Evolutionary conservation across 1,140 invertebrate species (phyloP), one percentile per base, ranked within the genome.

Genomic region (Brachionus plicatilis): DNA sequence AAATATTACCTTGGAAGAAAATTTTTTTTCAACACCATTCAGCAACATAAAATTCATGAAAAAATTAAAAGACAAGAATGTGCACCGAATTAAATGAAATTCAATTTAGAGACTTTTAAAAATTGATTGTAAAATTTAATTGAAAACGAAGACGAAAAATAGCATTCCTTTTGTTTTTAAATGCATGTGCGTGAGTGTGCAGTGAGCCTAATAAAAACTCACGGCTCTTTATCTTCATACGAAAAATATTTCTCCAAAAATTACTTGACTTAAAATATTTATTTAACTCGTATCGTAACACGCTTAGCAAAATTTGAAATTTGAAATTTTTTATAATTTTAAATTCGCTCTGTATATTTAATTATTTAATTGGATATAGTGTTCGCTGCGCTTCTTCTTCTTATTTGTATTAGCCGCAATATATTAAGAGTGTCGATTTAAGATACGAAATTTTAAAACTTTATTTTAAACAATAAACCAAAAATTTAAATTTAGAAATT

Each of bases 381-480:
- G 33, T 72, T 72, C 68, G 68, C 68, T 72, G 68, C 68, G 29
- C 68, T 72, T 72, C 68, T 72, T 43, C 37, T 72, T 43, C 68
- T 20, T 72, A 43, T 72, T 41, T 37, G 33, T 20, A 41, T 72
- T 43, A 72, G 37, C 29, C 33, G 41, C 29, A 43, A 72, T 20
- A 72, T 43, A 72, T n/a, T 41, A 72, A 72, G 37, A 72, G 37
- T 43, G 68, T 72, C 37, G 68, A 72, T 43, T 72, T 72, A 72
- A 72, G 68, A 45, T 72, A 72, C 68, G 68, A 72, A 72, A 72
- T 72, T 72, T 43, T 41, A 72, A 72, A 72, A 41, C 41, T 72
- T 72, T 43, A 43, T 72, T 72, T 72, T 72, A 72, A 72, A 72
- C 33, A 45, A 72, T 20, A 43, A 72, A 72, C 14, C 41, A 72